Evolutionary conservation across 2,888 invertebrate genomes (phyloP), one percentile per base, ranked within the genome.

Genomic region (Volucella bombylans): DNA sequence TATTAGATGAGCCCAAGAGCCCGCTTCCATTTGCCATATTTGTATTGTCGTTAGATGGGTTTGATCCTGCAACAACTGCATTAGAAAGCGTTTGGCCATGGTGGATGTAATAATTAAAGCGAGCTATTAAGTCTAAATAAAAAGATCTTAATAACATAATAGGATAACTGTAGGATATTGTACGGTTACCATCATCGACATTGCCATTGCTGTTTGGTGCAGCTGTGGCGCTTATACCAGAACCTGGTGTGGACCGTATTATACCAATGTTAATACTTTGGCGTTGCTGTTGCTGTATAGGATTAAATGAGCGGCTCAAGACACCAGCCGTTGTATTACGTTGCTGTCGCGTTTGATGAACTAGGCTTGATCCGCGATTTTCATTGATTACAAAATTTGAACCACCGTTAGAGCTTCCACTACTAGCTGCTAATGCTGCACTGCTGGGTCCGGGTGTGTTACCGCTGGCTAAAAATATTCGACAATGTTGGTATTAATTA

Each of bases 251-350:
- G 45, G 94, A 94, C 85, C 94, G 94, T 86, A 94, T 94, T 93
- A 94, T 94, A 4, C 94, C 92, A 73, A 94, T 93, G 88, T 94
- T 94, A 87, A 94, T 94, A 12, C 90, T 91, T 77, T 94, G 94
- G 69, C 94, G 92, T 87, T 94, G 94, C 50, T 92, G 90, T 55
- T 93, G 92, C 14, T 93, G 93, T 73, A 88, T 87, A 12, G 82
- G 79, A 39, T 82, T 82, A 12, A 86, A 86, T 15, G 79, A 82
- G n/a, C 82, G 78, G 38, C 79, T 86, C 1, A 79, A 9, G 2
- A 77, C 65, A 12, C 74, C 72, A 1, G 67, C 72, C 10, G 68
- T 85, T 0, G 71, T 55, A 15, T 47, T 81, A 8, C 76, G 85
- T 11, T 59, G 64, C 14, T 50, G 85, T 0, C 85, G 76, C 31